These are phyloP conservation scores for Drosophila prolongata DNA, from an alignment of 2,888 invertebrate species.

Conservation along the genomic window DNA sequence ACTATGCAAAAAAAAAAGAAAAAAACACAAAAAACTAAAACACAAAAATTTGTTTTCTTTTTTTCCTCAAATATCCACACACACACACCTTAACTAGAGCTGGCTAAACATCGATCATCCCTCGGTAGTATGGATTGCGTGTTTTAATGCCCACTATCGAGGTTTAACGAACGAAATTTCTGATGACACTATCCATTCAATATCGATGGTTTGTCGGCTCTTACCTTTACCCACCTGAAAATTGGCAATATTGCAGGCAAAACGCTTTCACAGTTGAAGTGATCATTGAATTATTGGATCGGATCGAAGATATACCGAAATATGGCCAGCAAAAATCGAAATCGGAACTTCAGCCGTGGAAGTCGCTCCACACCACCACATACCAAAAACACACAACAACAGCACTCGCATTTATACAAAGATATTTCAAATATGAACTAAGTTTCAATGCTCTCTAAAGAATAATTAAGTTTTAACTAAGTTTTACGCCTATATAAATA, in stretches of 20 bases:
- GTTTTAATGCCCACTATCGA: not conserved
- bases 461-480: slow-evolving; percentile 26
- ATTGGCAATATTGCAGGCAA: slow-evolving; percentile 21
- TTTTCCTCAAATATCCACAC: slow-evolving; percentile 31
- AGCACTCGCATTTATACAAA: slow-evolving; percentile 70
- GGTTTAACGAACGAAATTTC: not conserved
- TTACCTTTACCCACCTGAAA: slow-evolving; percentile 6
- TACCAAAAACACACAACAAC: slow-evolving; percentile 50
- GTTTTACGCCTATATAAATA: slow-evolving; percentile 33
- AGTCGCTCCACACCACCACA: slow-evolving; percentile 4
- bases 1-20: slow-evolving; percentile 54
- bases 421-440: slow-evolving; percentile 24
- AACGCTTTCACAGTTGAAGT: slow-evolving; percentile 23
- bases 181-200: not conserved
- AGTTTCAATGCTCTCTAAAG: slow-evolving; percentile 19
- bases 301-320: not conserved
- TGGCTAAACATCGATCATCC: not conserved
- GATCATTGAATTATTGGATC: slow-evolving; percentile 9
- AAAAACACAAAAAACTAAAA: slow-evolving; percentile 40
- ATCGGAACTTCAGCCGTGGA: slow-evolving; percentile 21
- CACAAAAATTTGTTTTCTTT: slow-evolving; percentile 61
- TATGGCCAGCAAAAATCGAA: slow-evolving; percentile 4
- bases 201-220: slow-evolving; percentile 1
- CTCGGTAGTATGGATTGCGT: not conserved
- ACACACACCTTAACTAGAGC: slow-evolving; percentile 13